These are phyloP conservation scores for Lepidothrix coronata DNA, from an alignment of 2,113 vertebrate species.

Conservation along the genomic window DNA sequence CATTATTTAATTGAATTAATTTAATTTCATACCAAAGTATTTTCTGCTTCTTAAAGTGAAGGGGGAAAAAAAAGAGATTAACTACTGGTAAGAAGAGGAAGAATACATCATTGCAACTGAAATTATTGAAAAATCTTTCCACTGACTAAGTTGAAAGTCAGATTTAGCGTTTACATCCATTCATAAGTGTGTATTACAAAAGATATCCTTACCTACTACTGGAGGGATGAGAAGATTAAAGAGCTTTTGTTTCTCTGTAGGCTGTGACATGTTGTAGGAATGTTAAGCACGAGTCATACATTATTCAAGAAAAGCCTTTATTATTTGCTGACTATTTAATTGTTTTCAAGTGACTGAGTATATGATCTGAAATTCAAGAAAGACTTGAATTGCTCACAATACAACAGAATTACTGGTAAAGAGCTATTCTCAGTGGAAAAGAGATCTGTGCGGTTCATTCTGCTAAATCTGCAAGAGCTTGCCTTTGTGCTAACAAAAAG, in stretches of 20 bases:
- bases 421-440: not conserved
- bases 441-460: not conserved
- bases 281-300: not conserved
- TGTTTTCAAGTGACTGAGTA: not conserved
- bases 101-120: not conserved
- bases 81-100: not conserved
- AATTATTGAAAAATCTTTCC: not conserved
- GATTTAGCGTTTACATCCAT: not conserved
- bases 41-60: not conserved
- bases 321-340: not conserved
- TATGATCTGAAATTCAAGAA: constrained; percentile 1
- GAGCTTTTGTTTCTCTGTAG: not conserved
- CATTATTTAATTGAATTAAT: not conserved
- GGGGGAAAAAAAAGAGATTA: not conserved
- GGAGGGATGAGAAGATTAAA: not conserved
- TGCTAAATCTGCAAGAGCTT: not conserved
- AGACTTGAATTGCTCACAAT: not conserved
- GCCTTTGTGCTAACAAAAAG: not conserved
- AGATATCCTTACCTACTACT: not conserved
- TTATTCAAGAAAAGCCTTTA: not conserved
- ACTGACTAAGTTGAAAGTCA: not conserved
- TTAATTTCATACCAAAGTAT: not conserved
- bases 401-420: constrained; percentile 1
- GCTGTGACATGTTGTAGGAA: not conserved
- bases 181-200: not conserved